Evolutionary conservation across 2,113 vertebrate genomes (phyloP).

Genomic region (Ammodytes marinus): DNA sequence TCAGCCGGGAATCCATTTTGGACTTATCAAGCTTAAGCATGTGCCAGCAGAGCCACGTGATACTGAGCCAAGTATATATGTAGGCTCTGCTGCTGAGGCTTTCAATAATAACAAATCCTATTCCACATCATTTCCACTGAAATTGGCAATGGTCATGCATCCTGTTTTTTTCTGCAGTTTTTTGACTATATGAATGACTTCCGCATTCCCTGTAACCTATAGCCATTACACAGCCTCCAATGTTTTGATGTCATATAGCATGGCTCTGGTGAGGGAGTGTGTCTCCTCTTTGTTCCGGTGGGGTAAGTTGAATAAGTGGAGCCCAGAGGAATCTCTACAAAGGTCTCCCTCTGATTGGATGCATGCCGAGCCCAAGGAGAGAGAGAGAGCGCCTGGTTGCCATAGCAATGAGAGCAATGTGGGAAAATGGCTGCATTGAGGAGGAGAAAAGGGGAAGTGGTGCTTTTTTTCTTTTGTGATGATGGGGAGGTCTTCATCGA

Average conservation of each 20-base stretch:
- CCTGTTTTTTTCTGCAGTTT: constrained; percentile 65
- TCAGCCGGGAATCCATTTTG: constrained; percentile 83
- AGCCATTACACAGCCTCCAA: constrained; percentile 43
- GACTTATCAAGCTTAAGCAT: constrained; percentile 81
- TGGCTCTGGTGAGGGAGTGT: constrained; percentile 65
- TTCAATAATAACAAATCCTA: constrained; percentile 83
- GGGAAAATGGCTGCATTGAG: constrained; percentile 78
- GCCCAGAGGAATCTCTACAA: constrained; percentile 87
- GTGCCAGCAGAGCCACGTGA: constrained; percentile 76
- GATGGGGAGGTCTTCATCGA: constrained; percentile 68
- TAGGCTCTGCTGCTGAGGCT: constrained; percentile 75
- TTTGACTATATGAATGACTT: constrained; percentile 63
- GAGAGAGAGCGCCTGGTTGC: constrained; percentile 79
- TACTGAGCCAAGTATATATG: constrained; percentile 79
- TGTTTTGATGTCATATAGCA: constrained; percentile 72
- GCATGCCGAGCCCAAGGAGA: constrained; percentile 82
- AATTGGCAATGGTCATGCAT: constrained; percentile 76
- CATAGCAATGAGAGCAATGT: constrained; percentile 86
- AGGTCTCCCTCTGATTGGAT: constrained; percentile 87
- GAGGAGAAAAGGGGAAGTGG: constrained; percentile 69
- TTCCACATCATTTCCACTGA: constrained; percentile 80
- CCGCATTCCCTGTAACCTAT: constrained; percentile 65
- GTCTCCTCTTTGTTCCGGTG: constrained; percentile 81
- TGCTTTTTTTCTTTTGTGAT: constrained; percentile 80
- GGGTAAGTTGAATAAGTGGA: constrained; percentile 86